Evolutionary conservation across 2,888 invertebrate species (phyloP), one percentile per base, ranked within the genome.

Genomic region (Troilus luridus): DNA sequence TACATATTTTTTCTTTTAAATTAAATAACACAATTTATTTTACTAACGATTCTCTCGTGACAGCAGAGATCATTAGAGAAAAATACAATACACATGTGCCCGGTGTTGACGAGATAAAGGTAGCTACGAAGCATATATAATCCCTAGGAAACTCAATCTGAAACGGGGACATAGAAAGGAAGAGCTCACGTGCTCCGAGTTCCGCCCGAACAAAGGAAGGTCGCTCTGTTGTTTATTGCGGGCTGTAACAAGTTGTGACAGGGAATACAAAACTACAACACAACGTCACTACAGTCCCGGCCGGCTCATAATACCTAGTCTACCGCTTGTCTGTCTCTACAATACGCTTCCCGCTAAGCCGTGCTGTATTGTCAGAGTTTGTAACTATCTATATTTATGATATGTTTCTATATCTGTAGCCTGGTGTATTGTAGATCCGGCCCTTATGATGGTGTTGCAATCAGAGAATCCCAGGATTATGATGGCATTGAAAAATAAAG

Each of bases 231-330:
- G 81, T 81, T 81, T 81, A 56, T 81, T 56, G 54, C 54, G 14
- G 54, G 21, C 10, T 10, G 54, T 81, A 81, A 81, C 81, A 81
- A 81, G 54, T 81, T 81, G 8, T 81, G 81, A 54, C 81, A 81
- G 11, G 19, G 21, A 27, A 14, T 27, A 12, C 24, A 67, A 67
- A 2, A 67, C 24, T 27, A 24, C 24, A 24, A 5, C 24, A 41
- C 41, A 41, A 12, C 12, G 24, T 24, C 12, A 67, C 24, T 27
- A 24, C 24, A 24, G 6, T 14, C 67, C 24, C 24, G 24, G 67
- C 14, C 67, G 5, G 67, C 14, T 67, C 67, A 67, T 67, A 67
- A 67, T 27, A 14, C 24, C 67, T 24, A 24, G 11, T 67, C 64
- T 14, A 7, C 14, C 7, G 0, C 14, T 14, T 24, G 67, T 67